A percentile compares a stretch with the other conserved stretches of the same genome.
These are phyloP conservation scores for Ceyx margarethae DNA, from an alignment of 2,113 vertebrate species.

Conservation along the genomic window DNA sequence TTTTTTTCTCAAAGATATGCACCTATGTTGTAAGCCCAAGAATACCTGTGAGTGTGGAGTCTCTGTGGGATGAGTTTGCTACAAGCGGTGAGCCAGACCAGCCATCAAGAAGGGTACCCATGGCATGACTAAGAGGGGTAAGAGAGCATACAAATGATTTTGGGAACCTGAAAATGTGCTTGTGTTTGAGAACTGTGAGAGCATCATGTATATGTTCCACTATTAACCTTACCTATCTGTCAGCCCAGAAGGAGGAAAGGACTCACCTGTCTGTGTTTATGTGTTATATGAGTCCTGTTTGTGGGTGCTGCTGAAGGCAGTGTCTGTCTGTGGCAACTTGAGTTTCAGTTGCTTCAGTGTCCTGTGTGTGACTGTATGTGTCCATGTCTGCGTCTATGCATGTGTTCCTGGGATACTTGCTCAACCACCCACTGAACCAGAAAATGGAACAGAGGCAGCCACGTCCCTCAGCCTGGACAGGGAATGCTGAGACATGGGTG, in stretches of 20 bases:
- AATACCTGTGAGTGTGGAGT: neutral
- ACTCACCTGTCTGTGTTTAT: neutral
- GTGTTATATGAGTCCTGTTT: neutral
- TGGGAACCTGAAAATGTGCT: neutral
- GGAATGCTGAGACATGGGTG: too few species aligned
- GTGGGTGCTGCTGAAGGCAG: neutral
- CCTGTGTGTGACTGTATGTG: neutral
- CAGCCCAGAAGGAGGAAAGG: neutral
- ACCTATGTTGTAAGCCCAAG: neutral
- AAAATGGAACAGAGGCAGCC: fast-evolving
- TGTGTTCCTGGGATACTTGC: neutral
- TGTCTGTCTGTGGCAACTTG: neutral
- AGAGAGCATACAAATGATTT: fast-evolving
- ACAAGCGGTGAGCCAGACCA: neutral
- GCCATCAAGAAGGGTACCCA: fast-evolving
- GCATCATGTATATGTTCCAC: too few species aligned
- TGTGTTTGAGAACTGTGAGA: neutral
- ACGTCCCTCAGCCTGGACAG: neutral
- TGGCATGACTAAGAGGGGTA: neutral
- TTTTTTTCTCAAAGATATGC: too few species aligned
- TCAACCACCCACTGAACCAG: neutral
- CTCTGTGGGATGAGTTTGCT: neutral
- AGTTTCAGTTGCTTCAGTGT: neutral
- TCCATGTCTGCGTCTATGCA: fast-evolving
- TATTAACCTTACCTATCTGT: neutral